Evolutionary conservation across 2,113 vertebrate species (phyloP).

Genomic region (Arizona elegans): DNA sequence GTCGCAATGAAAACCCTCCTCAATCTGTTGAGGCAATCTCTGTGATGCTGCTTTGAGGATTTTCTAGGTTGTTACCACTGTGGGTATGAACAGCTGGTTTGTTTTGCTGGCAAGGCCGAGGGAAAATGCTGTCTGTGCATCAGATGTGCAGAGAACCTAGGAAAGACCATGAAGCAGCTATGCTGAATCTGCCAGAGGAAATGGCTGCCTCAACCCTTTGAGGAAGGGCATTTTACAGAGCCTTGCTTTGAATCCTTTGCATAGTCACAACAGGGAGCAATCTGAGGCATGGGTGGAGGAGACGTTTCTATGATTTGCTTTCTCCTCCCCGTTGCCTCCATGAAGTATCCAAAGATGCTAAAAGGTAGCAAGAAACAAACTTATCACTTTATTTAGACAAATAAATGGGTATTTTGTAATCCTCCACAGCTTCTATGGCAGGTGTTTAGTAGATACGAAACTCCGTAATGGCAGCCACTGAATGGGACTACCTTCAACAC

Average conservation of each 20-base stretch:
- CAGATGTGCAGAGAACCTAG: neutral
- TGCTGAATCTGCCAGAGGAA: neutral
- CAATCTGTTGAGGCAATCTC: neutral
- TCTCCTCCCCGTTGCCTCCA: neutral
- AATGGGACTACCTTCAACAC: neutral
- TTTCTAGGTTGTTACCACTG: neutral
- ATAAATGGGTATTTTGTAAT: neutral
- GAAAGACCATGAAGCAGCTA: neutral
- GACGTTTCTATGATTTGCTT: neutral
- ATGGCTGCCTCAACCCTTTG: neutral
- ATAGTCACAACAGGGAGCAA: neutral
- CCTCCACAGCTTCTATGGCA: neutral
- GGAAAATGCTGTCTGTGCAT: neutral
- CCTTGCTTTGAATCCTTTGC: neutral
- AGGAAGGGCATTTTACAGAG: neutral
- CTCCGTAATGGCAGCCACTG: neutral
- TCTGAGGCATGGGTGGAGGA: neutral
- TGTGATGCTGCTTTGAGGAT: neutral
- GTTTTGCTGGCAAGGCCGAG: neutral
- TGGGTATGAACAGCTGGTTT: neutral
- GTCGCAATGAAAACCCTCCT: neutral
- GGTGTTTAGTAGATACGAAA: neutral
- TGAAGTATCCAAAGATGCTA: neutral
- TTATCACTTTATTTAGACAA: neutral
- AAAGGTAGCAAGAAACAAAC: neutral